Base-by-base conservation (phyloP, 2,113 vertebrate genomes). In the Phoenicopterus ruber region DNA sequence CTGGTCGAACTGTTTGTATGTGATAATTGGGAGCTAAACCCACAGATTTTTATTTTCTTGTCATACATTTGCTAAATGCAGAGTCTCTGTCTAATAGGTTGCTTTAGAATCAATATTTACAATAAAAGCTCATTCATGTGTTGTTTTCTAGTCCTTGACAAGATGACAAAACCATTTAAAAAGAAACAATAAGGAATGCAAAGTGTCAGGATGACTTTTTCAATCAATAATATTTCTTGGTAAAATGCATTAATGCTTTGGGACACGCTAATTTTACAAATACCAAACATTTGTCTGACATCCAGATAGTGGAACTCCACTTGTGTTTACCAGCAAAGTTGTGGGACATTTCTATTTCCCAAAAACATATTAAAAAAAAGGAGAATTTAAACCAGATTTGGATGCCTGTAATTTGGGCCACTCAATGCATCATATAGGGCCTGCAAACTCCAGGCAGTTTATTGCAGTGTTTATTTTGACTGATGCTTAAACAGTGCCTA, bases 81-180 rank as follows among this genome's bases (percentile, higher is more conserved):
- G 31, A 44, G 6, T 67, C 13, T 62, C 31, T 82, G 38, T 34
- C 57, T 82, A 81, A 94, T 61, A 71, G 40, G 11, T 84, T 91
- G 65, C 52, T 74, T 67, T 87, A 89, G 57, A 93, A 89, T 92
- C 57, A 74, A 87, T 96, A 91, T 86, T 96, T 94, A 92, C 44
- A 69, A 65, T 69, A 78, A 67, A 66, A 81, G 52, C 36, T 91
- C 63, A 57, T 86, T 95, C 57, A 24, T 65, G n/a, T 83, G 42
- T 19, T 94, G 47, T 57, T 95, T 89, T 87, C 36, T 61, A 87
- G 69, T 76, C 44, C 44, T 82, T 87, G 91, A 84, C 52, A 72
- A 26, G 65, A 87, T 82, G 72, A 72, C 36, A 85, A 52, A 80
- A 91, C 28, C 8, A 20, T 74, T 86, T 84, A 69, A 76, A 93